These are phyloP conservation scores for Corythaeola cristata DNA, from an alignment of 2,113 vertebrate species.

Conservation along the genomic window DNA sequence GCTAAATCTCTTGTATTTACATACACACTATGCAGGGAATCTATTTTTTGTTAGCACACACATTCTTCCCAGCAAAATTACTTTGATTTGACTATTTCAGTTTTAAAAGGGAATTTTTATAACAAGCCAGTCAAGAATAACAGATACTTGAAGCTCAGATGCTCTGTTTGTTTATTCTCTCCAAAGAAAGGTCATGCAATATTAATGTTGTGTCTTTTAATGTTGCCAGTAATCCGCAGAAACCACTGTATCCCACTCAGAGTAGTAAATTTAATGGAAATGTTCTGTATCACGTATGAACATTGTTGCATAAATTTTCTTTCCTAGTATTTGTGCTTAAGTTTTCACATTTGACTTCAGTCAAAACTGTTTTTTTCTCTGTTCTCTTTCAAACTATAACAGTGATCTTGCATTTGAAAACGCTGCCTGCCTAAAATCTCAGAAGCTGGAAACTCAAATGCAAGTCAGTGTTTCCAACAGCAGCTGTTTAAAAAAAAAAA, in stretches of 20 bases:
- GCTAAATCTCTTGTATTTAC: conserved; percentile 34
- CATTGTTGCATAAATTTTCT: neutral
- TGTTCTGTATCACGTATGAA: neutral
- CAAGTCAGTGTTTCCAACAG: neutral
- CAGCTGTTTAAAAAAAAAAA: neutral
- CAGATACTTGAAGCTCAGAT: neutral
- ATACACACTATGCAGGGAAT: neutral
- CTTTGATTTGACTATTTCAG: conserved; percentile 43
- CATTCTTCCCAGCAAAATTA: neutral
- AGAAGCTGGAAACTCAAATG: neutral
- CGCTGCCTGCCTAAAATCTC: neutral
- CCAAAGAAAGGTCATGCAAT: neutral
- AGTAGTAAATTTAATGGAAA: neutral
- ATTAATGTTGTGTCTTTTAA: conserved; percentile 29
- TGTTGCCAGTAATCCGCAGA: neutral
- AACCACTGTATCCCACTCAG: neutral
- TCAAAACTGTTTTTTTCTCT: neutral
- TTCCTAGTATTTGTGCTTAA: neutral
- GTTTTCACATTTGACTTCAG: neutral
- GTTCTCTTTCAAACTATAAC: neutral
- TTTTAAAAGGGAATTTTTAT: conserved; percentile 49
- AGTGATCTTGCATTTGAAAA: neutral
- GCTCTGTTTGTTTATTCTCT: conserved; percentile 6
- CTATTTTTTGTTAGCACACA: neutral
- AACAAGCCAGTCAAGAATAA: conserved; percentile 2